Base-by-base conservation (phyloP, 2,888 invertebrate species). In the Cyclophora punctaria region DNA sequence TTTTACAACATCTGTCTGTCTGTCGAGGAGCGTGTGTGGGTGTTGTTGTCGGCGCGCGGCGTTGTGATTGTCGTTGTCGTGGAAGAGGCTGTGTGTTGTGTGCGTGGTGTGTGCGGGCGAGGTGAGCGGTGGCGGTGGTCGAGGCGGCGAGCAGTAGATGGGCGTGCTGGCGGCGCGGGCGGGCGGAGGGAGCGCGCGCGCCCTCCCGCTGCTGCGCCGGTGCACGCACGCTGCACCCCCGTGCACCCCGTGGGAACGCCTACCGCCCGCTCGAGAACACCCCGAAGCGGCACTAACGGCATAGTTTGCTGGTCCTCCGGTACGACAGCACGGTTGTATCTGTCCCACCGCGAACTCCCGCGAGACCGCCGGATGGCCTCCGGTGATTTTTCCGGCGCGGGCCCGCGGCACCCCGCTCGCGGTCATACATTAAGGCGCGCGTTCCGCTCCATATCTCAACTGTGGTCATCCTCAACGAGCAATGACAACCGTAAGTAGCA, bases 191-290 rank as follows among this genome's bases (percentile, higher is more conserved):
- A 55, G 54, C 57, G 63, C 61, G 69, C 67, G 67, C 63, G 60
- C 67, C 71, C 74, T 70, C 71, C 73, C 71, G 69, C 46, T 55
- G 62, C 53, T 60, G 54, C 57, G 56, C 59, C 62, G 63, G 59
- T 70, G 71, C 73, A 71, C 54, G 51, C 53, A 62, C 52, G 62
- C 58, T 67, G 69, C 71, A 73, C 63, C 67, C 63, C 66, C 58
- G 61, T 67, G 69, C 71, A 71, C 46, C 55, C 55, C 51, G 20
- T 20, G 62, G 73, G 57, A 66, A 69, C 80, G 78, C 78, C 77
- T 72, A 65, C 67, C 60, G 56, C 64, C 67, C 59, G 55, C 48
- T 7, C n/a, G 6, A 2, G 35, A 7, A 50, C 58, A 45, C 52
- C 58, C 50, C 55, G 56, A 63, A 53, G 58, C 51, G 51, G 56